A percentile compares a stretch with the other conserved stretches of the same genome.
Evolutionary conservation across 1,140 invertebrate species (phyloP).

Genomic region (Pristionchus pacificus): DNA sequence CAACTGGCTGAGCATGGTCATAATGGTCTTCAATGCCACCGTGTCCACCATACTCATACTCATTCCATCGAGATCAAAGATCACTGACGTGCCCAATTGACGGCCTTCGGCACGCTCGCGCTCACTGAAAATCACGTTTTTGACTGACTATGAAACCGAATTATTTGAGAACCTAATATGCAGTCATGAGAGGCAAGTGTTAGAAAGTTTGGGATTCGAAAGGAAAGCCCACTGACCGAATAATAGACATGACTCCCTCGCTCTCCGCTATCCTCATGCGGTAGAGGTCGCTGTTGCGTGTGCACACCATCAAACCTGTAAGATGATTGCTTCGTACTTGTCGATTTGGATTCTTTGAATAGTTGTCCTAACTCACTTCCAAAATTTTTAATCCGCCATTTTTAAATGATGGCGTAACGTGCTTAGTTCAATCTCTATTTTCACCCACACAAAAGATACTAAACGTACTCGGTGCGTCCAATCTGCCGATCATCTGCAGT

Average conservation of each 20-base stretch:
- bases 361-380: too few relatives aligned
- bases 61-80: conserved; percentile 46
- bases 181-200: too few relatives aligned
- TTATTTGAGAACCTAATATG: not conserved
- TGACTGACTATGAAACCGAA: too few relatives aligned
- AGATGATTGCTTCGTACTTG: too few relatives aligned
- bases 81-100: conserved; percentile 42
- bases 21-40: conserved; percentile 40
- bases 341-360: too few relatives aligned
- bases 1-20: conserved; percentile 37
- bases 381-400: too few relatives aligned
- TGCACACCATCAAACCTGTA: conserved; percentile 35
- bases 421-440: too few relatives aligned
- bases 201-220: too few relatives aligned
- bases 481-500: conserved; percentile 40
- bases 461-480: conserved; percentile 34
- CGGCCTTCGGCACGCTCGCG: conserved; percentile 23
- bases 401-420: too few relatives aligned
- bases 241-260: conserved; percentile 47
- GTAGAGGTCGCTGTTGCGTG: conserved; percentile 44
- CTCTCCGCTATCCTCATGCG: conserved; percentile 45
- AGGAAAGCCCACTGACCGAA: conserved; percentile 33
- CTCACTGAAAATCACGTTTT: conserved; percentile 27
- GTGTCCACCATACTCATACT: conserved; percentile 37
- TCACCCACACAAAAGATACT: too few relatives aligned